Percentiles rank a stretch among this genome's conserved stretches.
These are phyloP conservation scores for Xylocampa areola DNA, from an alignment of 2,888 invertebrate species.

Conservation along the genomic window DNA sequence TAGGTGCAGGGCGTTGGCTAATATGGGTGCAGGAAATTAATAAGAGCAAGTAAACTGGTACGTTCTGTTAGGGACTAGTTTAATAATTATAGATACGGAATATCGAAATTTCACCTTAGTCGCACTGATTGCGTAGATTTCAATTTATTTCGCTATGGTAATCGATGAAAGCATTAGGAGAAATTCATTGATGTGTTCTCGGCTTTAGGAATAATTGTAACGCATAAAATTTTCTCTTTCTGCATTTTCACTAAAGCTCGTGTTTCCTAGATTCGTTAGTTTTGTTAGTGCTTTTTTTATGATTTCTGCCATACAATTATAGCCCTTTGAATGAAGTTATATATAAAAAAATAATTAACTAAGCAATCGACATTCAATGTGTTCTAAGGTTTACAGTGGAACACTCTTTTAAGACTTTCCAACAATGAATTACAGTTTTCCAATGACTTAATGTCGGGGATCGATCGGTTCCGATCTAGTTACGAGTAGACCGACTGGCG, in stretches of 20 bases:
- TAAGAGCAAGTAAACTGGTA: conserved; percentile 42
- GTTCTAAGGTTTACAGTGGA: conserved; percentile 19
- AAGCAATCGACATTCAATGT: conserved; percentile 9
- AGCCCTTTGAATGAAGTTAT: too few species aligned
- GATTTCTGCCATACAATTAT: not conserved
- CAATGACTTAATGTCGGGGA: conserved; percentile 45
- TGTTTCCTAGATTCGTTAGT: not conserved
- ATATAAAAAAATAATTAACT: too few species aligned
- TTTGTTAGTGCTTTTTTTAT: not conserved
- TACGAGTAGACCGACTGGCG: conserved; percentile 18
- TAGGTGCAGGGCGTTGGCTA: conserved; percentile 58
- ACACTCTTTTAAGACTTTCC: conserved; percentile 36
- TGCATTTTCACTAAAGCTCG: not conserved
- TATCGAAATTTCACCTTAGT: conserved; percentile 19
- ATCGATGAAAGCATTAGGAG: conserved; percentile 9
- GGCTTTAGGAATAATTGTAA: not conserved
- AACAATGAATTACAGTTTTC: conserved; percentile 55
- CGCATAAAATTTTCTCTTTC: not conserved
- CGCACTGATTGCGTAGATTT: conserved; percentile 22
- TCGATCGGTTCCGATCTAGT: conserved; percentile 53
- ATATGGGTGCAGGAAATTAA: conserved; percentile 60
- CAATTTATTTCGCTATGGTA: conserved; percentile 38
- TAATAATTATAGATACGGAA: conserved; percentile 17
- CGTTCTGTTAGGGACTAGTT: conserved; percentile 11
- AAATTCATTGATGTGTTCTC: conserved; percentile 12